Evolutionary conservation across 2,797 vertebrate genomes (phyloP).

Genomic region (Coranthus polyacanthus): DNA sequence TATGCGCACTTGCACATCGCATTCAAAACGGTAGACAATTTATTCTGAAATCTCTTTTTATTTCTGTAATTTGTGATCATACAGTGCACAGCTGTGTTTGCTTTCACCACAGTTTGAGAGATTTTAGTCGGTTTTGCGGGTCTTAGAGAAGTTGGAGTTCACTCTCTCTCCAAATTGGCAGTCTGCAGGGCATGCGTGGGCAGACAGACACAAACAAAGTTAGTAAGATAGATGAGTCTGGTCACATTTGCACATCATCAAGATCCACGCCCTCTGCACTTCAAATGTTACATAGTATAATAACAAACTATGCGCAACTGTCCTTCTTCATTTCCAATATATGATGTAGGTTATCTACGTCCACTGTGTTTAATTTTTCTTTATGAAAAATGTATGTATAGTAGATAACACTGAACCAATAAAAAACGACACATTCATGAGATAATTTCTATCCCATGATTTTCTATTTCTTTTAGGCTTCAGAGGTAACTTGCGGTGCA

Average conservation of each 20-base stretch:
- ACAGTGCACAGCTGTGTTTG: constrained; percentile 61
- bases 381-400: constrained; percentile 3
- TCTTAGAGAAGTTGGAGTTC: constrained; percentile 44
- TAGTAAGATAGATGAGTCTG: constrained; percentile 32
- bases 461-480: background rate
- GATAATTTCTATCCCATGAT: background rate
- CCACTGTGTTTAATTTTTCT: background rate
- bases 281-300: constrained; percentile 13
- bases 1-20: background rate
- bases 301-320: too few relatives aligned
- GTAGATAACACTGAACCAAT: background rate
- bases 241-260: constrained; percentile 30
- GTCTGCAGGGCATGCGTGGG: constrained; percentile 35
- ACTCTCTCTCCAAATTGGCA: constrained; percentile 24
- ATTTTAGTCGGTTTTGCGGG: constrained; percentile 19
- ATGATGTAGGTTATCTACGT: background rate
- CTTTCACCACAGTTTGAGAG: constrained; percentile 38
- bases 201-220: constrained; percentile 40
- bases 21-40: constrained; percentile 20
- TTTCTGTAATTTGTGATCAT: constrained; percentile 50
- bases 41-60: constrained; percentile 43
- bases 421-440: background rate
- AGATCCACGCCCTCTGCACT: constrained; percentile 19
- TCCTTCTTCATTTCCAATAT: background rate
- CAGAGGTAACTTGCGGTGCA: constrained; percentile 10